Base-by-base conservation (phyloP, 2,113 vertebrate genomes). In the Petrocephalus microphthalmus region DNA sequence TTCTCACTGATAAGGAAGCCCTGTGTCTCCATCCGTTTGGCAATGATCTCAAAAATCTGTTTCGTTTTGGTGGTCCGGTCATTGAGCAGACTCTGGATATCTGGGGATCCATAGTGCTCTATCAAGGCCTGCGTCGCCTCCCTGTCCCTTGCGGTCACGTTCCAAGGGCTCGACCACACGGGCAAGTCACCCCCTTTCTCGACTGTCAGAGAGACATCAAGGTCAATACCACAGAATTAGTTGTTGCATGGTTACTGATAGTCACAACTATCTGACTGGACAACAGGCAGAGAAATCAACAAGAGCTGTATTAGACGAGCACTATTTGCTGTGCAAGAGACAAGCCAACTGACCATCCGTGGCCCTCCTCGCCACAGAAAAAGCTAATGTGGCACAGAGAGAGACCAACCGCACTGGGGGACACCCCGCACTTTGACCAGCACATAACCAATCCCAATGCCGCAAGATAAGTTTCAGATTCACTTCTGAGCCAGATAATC, bases 111-210 rank as follows among this genome's bases (percentile, higher is more conserved):
- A 60, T 89, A 89, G 64, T 89, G 89, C 81, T 89, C 78, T 42
- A 89, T 89, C 10, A 89, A 87, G 15, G 87, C 81, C 89, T 87
- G 89, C 0, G 89, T 89, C 49, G 89, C 89, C 57, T 89, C 89
- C 47, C 89, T 84, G 89, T 89, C 89, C 33, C 89, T 82, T 2
- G 89, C 81, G 2, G 89, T 89, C 33, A 89, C 87, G 7, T 89
- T 89, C 89, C 89, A 89, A 49, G 89, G 89, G 49, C 86, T 89
- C 25, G 89, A 89, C 89, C 89, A 89, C 81, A 89, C 89, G 10
- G 86, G 89, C 29, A 67, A 33, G 47, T 88, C 87, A 60, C 78
- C 74, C 37, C 87, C 53, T 45, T 88, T 89, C 42, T 85, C 86
- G 10, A 85, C 88, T 89, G 88, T 87, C n/a, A 81, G 45, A 45